Evolutionary conservation across 2,888 invertebrate genomes (phyloP), one percentile per base, ranked within the genome.

Genomic region (Lordiphosa fenestrarum): DNA sequence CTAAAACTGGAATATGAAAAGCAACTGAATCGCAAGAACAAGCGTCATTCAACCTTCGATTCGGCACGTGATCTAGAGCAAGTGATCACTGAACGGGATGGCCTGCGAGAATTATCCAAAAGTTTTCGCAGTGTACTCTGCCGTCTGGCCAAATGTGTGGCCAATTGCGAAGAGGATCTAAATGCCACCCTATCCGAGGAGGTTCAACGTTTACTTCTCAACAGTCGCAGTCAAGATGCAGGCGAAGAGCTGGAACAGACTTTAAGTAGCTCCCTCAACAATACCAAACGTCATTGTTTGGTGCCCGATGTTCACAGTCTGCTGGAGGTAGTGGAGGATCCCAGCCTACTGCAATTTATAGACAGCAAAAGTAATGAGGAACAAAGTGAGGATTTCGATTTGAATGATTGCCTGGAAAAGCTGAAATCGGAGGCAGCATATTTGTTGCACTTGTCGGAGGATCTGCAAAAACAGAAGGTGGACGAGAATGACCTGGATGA

Each of bases 131-230:
- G 91, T 66, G 91, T 93, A 30, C 91, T 95, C 59, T 90, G 91
- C 0, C 94, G 95, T 86, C 89, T 95, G 77, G 92, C 94, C 42
- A 93, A 93, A 84, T 95, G 94, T 88, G 94, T 95, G 84, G 92
- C 92, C 6, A 91, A 92, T 70, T 95, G 95, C 48, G 95, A 95
- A 87, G 94, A 94, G 85, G 95, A 95, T 88, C 90, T 95, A 37
- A 95, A 95, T 89, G 92, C 92, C 69, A 94, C 94, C 10, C 89
- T 95, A 47, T 91, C 94, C 0, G 93, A 92, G 48, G 93, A 93
- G 46, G 75, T 86, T 47, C 86, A 86, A 38, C 83, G 84, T 21
- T 66, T 86, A 13, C 59, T 84, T 21, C 69, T 66, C 2, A 73
- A 67, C 3, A 86, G 84, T 66, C 88, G 85, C 6, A 82, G 75